These are phyloP conservation scores for Premnoplex brunnescens DNA, from an alignment of 2,797 vertebrate genomes.

Conservation along the genomic window DNA sequence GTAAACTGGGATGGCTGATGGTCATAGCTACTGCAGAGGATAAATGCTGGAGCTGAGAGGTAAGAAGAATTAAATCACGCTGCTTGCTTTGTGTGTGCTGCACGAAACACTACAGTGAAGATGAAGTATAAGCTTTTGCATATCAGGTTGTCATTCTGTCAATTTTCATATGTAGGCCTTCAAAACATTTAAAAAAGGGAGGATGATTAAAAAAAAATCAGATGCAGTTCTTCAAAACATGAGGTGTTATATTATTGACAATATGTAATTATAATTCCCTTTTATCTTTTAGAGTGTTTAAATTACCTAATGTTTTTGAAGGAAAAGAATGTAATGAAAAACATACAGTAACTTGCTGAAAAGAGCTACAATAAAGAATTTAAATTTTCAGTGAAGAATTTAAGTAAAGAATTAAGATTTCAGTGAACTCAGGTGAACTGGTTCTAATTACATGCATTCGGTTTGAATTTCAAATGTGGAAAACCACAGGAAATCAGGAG, in stretches of 20 bases:
- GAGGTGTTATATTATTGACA: neutral
- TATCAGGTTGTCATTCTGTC: neutral
- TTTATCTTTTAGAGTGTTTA: neutral
- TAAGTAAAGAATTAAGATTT: neutral
- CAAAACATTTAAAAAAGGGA: neutral
- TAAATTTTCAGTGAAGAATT: neutral
- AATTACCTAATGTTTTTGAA: neutral
- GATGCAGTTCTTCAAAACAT: neutral
- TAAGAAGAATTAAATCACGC: neutral
- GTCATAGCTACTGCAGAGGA: neutral
- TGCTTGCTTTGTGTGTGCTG: neutral
- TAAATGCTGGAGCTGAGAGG: neutral
- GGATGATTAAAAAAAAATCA: neutral
- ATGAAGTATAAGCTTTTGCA: neutral
- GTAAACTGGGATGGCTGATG: neutral
- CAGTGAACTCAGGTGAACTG: neutral
- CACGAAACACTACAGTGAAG: neutral
- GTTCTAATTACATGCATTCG: neutral
- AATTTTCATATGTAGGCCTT: neutral
- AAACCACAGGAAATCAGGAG: neutral
- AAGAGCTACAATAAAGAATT: neutral
- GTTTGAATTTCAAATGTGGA: constrained; percentile 10
- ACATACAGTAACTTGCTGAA: neutral
- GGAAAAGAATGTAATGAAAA: neutral
- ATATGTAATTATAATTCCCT: neutral